Conservation (phyloP, 1,140 invertebrate species). For the Trichonephila clavata region DNA sequence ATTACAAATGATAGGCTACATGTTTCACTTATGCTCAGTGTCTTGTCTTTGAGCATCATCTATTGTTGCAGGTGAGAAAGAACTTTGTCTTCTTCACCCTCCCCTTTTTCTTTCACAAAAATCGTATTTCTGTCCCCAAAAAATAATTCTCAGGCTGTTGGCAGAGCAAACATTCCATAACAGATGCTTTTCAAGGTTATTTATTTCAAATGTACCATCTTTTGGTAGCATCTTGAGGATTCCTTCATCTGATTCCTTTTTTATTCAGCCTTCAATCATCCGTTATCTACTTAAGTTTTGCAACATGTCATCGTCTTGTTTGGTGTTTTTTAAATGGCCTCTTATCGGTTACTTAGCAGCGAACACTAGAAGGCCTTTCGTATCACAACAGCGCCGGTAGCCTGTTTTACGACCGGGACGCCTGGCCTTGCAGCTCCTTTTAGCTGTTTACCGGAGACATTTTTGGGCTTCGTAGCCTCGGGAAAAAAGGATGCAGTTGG, state of each 20-base stretch:
- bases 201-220: background rate
- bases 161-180: background rate
- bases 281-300: slow-evolving; percentile 9
- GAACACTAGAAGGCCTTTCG: slow-evolving; percentile 12
- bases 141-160: background rate
- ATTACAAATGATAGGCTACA: too few species aligned
- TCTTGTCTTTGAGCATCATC: too few species aligned
- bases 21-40: too few species aligned
- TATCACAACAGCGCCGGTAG: slow-evolving; percentile 32
- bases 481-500: slow-evolving; percentile 46
- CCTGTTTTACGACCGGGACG: slow-evolving; percentile 32
- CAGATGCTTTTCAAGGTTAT: background rate
- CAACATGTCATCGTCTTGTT: slow-evolving; percentile 23
- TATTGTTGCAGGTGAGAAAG: too few species aligned
- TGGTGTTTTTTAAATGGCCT: slow-evolving; percentile 20
- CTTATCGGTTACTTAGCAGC: slow-evolving; percentile 53
- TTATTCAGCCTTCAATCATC: slow-evolving; percentile 14
- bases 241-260: slow-evolving; percentile 6
- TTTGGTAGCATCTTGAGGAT: background rate
- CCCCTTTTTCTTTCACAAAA: background rate
- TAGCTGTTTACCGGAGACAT: slow-evolving; percentile 51
- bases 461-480: slow-evolving; percentile 28
- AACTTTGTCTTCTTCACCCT: background rate
- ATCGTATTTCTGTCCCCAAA: background rate
- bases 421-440: slow-evolving; percentile 2